Base-by-base conservation (phyloP, 2,797 vertebrate genomes). In the Pampus argenteus region DNA sequence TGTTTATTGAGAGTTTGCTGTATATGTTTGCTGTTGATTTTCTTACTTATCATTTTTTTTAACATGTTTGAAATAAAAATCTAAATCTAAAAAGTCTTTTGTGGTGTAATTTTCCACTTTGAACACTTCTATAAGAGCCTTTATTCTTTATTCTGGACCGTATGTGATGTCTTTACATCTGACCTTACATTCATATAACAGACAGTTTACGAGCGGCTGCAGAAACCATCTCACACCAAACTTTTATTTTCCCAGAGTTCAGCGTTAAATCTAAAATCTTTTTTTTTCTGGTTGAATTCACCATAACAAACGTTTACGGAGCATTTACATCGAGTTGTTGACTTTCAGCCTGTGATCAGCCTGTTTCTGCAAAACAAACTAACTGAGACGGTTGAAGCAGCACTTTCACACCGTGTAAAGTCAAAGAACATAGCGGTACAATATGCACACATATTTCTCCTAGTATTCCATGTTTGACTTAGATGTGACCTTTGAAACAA, bases 401-500 rank as follows among this genome's bases (percentile, higher is more conserved):
- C 69, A 87, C 79, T 79, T 88, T 84, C 67, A 74, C 55, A 5
- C 47, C 3, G 0, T 3, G 66, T 47, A 55, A 60, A 74, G 42
- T 54, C 9, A 22, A 55, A 67, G 22, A 58, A 50, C 49, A 66
- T 6, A 15, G 44, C 17, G 2, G 40, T 18, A 50, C 28, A 58
- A 73, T 69, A 26, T 65, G 69, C 49, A 28, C 64, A 49, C 74
- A 82, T 82, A 86, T 85, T 91, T 88, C 78, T 57, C 62, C 65
- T 48, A 31, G 61, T 77, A 20, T 42, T 47, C 60, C 20, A 5
- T 86, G 86, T 92, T 91, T 91, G 85, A 91, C 85, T 91, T 89
- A 57, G 81, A 84, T 59, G 62, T 91, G 90, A 92, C 91, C 91
- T 93, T 91, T 92, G 90, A 89, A 84, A 88, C 91, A 86, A 85